Conservation (phyloP, 2,113 vertebrate species). For the Narcine bancroftii region DNA sequence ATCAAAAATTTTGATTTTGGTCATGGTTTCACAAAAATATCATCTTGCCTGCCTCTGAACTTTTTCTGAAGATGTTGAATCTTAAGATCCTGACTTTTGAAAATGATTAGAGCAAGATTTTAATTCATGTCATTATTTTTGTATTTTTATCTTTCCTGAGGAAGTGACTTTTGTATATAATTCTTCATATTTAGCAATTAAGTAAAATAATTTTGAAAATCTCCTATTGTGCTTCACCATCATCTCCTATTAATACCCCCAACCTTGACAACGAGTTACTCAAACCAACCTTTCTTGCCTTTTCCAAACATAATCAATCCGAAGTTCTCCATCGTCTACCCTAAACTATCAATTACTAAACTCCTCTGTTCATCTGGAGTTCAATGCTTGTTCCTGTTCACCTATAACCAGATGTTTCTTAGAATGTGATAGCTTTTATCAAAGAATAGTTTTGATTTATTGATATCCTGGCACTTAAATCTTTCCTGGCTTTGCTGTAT, state of each 20-base stretch:
- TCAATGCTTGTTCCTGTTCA: neutral
- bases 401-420: neutral
- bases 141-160: neutral
- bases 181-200: neutral
- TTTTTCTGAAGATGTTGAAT: neutral
- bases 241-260: neutral
- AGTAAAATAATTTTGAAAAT: neutral
- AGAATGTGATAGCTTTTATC: neutral
- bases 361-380: neutral
- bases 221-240: neutral
- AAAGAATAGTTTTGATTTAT: neutral
- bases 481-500: neutral
- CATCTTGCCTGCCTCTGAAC: neutral
- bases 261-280: neutral
- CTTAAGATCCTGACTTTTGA: neutral
- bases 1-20: neutral
- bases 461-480: neutral
- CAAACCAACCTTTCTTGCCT: neutral
- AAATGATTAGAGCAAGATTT: neutral
- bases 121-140: neutral
- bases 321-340: neutral
- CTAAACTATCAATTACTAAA: neutral
- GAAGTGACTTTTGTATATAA: neutral
- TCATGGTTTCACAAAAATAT: neutral
- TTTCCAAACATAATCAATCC: neutral